Evolutionary conservation across 2,113 vertebrate species (phyloP).

Genomic region (Phocoena sinus): DNA sequence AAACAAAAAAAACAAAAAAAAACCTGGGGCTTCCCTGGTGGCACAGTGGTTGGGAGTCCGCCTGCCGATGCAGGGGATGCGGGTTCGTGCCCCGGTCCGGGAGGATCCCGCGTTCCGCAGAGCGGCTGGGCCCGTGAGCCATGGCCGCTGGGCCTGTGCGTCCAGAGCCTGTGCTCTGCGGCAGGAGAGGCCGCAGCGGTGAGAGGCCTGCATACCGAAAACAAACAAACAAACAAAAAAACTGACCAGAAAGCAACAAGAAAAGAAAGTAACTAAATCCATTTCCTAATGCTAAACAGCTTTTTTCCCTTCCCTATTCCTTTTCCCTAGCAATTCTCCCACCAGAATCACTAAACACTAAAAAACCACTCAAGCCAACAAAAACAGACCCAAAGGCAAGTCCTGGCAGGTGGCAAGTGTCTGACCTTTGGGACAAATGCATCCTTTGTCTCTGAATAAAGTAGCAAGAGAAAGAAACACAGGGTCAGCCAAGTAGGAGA

Average conservation of each 20-base stretch:
- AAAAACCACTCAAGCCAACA: neutral
- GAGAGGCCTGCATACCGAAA: too few relatives aligned
- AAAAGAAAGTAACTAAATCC: neutral
- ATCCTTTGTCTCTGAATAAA: neutral
- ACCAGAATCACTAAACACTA: slow-evolving; percentile 13
- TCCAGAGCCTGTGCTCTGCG: too few relatives aligned
- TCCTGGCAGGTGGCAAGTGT: neutral
- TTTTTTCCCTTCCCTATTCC: neutral
- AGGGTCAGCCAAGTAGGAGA: neutral
- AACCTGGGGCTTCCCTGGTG: neutral
- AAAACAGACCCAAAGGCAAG: neutral
- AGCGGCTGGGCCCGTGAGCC: too few relatives aligned
- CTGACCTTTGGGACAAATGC: neutral
- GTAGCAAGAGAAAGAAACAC: neutral
- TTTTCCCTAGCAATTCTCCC: neutral
- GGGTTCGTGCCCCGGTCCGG: too few relatives aligned
- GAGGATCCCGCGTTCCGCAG: rapidly evolving
- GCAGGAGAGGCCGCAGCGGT: too few relatives aligned
- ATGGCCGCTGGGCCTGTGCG: too few relatives aligned
- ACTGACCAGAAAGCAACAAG: slow-evolving; percentile 17
- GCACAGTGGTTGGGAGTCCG: too few relatives aligned
- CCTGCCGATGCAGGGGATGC: too few relatives aligned
- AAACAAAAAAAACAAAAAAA: neutral
- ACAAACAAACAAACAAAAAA: neutral
- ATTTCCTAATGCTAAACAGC: neutral